A percentile compares a stretch with the other conserved stretches of the same genome.
phyloP scores from a whole-genome alignment of 2,888 invertebrate species.

The Andrena praecox region DNA sequence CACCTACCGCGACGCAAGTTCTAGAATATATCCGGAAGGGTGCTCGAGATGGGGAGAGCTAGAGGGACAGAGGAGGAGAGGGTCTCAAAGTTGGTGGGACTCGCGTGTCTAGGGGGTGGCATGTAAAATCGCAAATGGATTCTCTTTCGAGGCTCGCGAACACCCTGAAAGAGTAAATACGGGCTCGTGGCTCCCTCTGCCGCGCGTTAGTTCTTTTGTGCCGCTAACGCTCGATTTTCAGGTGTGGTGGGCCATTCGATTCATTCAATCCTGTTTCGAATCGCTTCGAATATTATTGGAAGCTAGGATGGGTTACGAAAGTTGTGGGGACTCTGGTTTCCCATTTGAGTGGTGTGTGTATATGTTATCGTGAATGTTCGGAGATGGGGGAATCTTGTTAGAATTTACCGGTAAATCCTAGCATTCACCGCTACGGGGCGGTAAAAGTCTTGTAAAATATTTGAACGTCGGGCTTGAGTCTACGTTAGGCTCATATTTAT shows the following conservation, averaged over 20 bases:
- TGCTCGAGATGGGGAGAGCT: conserved; percentile 33
- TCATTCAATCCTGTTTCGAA: too few species aligned
- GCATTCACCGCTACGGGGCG: too few species aligned
- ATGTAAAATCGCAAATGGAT: conserved; percentile 60
- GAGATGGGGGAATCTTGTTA: too few species aligned
- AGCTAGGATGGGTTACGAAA: too few species aligned
- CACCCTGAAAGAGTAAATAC: conserved; percentile 51
- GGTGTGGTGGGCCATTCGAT: neutral
- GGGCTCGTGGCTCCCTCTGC: conserved; percentile 6
- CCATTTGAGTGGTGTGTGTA: too few species aligned
- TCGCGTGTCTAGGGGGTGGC: conserved; percentile 38
- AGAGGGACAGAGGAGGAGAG: neutral
- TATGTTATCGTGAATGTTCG: too few species aligned
- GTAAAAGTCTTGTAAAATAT: too few species aligned
- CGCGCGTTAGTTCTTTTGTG: conserved; percentile 37
- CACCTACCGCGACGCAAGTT: conserved; percentile 41
- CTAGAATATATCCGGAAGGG: conserved; percentile 59
- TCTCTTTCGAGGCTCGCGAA: conserved; percentile 51
- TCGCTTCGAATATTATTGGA: too few species aligned
- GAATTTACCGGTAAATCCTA: too few species aligned
- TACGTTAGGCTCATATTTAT: too few species aligned
- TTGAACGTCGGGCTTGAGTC: too few species aligned
- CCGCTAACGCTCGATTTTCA: neutral
- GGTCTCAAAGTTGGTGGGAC: conserved; percentile 38
- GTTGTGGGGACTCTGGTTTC: too few species aligned